A percentile compares a stretch with the other conserved stretches of the same genome.
phyloP scores from a whole-genome alignment of 2,888 invertebrate genomes.

The Psylliodes chrysocephalus region DNA sequence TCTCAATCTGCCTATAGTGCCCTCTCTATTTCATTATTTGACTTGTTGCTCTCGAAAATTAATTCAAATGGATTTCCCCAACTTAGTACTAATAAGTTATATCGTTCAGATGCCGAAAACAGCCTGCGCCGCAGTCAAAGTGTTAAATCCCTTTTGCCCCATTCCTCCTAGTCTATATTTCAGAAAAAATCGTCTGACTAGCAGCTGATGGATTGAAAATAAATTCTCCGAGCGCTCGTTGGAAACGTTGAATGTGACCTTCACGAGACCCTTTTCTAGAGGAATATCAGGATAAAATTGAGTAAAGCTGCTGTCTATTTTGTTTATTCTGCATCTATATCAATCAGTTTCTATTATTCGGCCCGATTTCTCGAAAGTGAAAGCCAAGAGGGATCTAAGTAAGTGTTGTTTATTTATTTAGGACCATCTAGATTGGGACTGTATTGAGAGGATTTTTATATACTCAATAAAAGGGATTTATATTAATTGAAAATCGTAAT shows the following conservation, averaged over 20 bases:
- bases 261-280: background rate
- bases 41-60: too few relatives aligned
- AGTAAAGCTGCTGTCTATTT: constrained; percentile 16
- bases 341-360: constrained; percentile 4
- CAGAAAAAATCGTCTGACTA: background rate
- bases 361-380: background rate
- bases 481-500: too few relatives aligned
- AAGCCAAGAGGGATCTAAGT: background rate
- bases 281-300: constrained; percentile 4
- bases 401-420: background rate
- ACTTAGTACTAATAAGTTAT: too few relatives aligned
- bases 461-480: too few relatives aligned
- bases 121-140: too few relatives aligned
- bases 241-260: constrained; percentile 10
- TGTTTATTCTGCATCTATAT: constrained; percentile 17
- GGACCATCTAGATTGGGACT: background rate
- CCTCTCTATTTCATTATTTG: too few relatives aligned
- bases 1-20: too few relatives aligned
- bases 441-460: too few relatives aligned
- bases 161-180: background rate
- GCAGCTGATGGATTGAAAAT: constrained; percentile 8
- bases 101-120: too few relatives aligned
- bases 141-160: too few relatives aligned
- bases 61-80: too few relatives aligned
- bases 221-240: background rate